These are phyloP conservation scores for Porites rus DNA, from an alignment of 92 coral and sea anemone species.

Conservation along the genomic window DNA sequence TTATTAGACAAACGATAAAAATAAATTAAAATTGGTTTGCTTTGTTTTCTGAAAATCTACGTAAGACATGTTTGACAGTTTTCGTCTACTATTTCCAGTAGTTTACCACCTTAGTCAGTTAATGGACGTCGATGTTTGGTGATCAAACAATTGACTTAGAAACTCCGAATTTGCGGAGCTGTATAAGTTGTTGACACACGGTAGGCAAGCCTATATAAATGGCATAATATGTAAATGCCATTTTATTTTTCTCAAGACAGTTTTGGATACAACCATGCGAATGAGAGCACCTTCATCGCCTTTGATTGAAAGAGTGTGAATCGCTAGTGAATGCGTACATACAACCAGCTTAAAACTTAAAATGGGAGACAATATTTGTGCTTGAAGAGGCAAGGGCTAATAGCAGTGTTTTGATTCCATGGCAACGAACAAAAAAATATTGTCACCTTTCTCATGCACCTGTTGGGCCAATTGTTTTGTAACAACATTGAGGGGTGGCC, in stretches of 20 bases:
- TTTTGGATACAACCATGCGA: neutral
- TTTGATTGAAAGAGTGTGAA: neutral
- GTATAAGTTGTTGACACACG: constrained; percentile 14
- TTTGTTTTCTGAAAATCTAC: neutral
- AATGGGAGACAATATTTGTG: neutral
- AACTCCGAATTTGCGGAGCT: constrained; percentile 11
- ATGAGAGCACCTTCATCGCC: neutral
- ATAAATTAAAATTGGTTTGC: neutral
- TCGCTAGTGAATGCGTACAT: neutral
- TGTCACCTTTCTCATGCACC: constrained; percentile 41
- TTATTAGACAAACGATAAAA: neutral
- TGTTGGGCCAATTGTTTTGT: constrained; percentile 38
- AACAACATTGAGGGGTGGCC: constrained; percentile 15
- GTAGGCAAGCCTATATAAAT: neutral
- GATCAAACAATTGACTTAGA: constrained; percentile 19
- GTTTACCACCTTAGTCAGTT: neutral
- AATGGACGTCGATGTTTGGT: neutral
- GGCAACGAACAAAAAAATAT: constrained; percentile 51
- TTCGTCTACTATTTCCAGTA: neutral
- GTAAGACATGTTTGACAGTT: neutral
- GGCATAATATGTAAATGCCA: neutral
- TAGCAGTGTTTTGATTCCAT: constrained; percentile 62
- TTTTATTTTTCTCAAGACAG: neutral
- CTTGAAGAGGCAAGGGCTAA: too few relatives aligned
- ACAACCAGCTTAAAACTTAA: neutral